Evolutionary conservation across 2,113 vertebrate genomes (phyloP), one percentile per base, ranked within the genome.

Genomic region (Pipra filicauda): DNA sequence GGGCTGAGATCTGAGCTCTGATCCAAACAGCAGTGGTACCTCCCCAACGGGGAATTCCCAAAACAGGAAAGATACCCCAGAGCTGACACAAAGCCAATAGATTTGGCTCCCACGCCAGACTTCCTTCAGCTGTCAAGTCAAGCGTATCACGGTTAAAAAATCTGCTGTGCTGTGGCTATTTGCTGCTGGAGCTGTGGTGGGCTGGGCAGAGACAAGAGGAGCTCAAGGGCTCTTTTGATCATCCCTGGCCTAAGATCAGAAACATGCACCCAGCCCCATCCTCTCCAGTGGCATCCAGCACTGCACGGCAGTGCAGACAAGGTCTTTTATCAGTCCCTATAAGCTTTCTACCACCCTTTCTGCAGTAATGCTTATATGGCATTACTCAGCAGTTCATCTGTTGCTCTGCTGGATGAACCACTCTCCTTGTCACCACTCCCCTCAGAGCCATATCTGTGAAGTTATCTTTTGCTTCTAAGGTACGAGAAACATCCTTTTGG

Each of bases 381-480:
- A 8, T 87, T 94, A 83, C 80, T 89, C 85, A 97, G 94, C 86
- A 95, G 93, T 90, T 97, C 82, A 78, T 90, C 61, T 62, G 35
- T 85, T 74, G 21, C 85, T 96, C 80, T 89, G 83, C 80, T 65
- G 12, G 15, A n/a, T 44, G 8, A 22, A n/a, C 30, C 48, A 52
- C 51, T 11, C 24, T 81, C 44, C 43, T 80, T 67, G n/a, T 22
- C 57, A 78, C 58, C 37, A 21, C 37, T 64, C 31, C 31, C 22
- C 30, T 74, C 59, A 71, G 51, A 86, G 21, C 23, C 55, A 71
- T 62, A 46, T 9, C 6, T 6, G 0, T 23, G 35, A 95, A 95
- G 73, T 79, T 88, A 95, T 67, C 58, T 65, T 93, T 95, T 97
- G 86, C 24, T 97, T 90, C 95, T 14, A 76, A 91, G 74, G 73